Evolutionary conservation across 2,797 vertebrate species (phyloP), one percentile per base, ranked within the genome.

Genomic region (Heliangelus exortis): DNA sequence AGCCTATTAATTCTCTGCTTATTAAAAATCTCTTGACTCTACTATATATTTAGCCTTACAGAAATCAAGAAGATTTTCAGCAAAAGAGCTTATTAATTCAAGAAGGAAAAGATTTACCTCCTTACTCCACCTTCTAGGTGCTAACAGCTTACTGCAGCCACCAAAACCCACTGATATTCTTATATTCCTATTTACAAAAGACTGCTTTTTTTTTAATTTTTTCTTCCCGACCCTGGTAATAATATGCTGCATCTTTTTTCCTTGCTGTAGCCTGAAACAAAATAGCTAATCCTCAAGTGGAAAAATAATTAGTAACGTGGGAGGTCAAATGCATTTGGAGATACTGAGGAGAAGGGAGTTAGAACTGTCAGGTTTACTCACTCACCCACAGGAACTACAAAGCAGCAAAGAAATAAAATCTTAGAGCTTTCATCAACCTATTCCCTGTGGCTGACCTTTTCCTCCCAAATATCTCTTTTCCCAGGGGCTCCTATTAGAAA

Each of bases 251-350:
- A 29, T 84, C 26, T 55, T 85, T 87, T 80, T 89, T 65, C 15
- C 43, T 85, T 86, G 54, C 78, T 72, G 43, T 89, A 89, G 83
- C 87, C 91, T 91, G 83, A 84, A 96, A 96, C 65, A 90, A 96
- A 95, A 89, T 62, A 96, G 58, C 61, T 90, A 91, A 90, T 87
- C 93, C 88, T 95, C 88, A 67, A 74, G 78, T 94, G 87, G 81
- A 92, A 94, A 96, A 96, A 95, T 96, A 97, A 97, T 97, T 94
- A 96, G 83, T 81, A 91, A 95, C 94, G 86, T 29, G 68, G 85
- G 91, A 96, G 73, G 91, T 76, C 11, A 21, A 94, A 93, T 71
- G 85, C 92, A 90, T 95, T 93, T 95, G 92, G 87, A 96, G 84
- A 63, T 89, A 93, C 61, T 90, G 91, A 95, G 81, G 76, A 94